phyloP scores from a whole-genome alignment of 2,113 vertebrate genomes.

The Burhinus bistriatus region DNA sequence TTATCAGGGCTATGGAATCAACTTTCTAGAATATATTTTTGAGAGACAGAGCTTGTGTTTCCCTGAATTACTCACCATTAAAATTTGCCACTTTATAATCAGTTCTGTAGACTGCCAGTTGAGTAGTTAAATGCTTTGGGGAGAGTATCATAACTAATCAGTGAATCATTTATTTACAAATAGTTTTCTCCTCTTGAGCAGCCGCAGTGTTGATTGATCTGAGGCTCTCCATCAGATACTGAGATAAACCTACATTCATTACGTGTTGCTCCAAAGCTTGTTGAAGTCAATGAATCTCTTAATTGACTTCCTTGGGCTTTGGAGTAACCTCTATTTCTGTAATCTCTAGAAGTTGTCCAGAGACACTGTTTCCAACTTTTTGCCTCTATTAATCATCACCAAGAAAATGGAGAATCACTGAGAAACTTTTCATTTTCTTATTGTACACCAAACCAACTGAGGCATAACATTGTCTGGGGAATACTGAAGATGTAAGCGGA shows the following conservation, averaged over 20 bases:
- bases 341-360: not conserved
- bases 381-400: not conserved
- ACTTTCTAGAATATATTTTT: not conserved
- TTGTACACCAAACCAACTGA: not conserved
- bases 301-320: not conserved
- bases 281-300: not conserved
- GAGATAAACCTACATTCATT: not conserved
- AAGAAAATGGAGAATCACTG: not conserved
- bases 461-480: not conserved
- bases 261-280: not conserved
- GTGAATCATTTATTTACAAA: constrained; percentile 21
- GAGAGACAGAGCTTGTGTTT: not conserved
- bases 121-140: not conserved
- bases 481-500: not conserved
- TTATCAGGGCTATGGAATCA: not conserved
- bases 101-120: not conserved
- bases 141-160: not conserved
- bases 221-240: not conserved
- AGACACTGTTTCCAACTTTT: not conserved
- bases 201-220: not conserved
- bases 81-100: not conserved
- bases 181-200: not conserved
- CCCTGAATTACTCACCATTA: not conserved
- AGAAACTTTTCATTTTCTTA: not conserved
- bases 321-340: not conserved